These are phyloP conservation scores for Bembecia ichneumoniformis DNA, from an alignment of 2,888 invertebrate genomes.

Conservation along the genomic window DNA sequence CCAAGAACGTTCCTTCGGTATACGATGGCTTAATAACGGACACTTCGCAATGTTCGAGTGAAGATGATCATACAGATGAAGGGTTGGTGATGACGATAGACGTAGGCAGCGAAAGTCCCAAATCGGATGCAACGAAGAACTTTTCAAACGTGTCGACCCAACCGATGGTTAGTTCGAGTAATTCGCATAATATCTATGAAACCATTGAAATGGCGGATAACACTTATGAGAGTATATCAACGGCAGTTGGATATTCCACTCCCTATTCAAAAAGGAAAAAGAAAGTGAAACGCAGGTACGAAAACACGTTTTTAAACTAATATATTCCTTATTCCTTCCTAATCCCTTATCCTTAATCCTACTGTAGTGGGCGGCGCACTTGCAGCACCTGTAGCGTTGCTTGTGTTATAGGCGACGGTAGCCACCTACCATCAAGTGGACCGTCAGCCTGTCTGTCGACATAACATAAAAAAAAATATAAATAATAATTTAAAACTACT, in stretches of 20 bases:
- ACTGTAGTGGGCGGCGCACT: too few relatives aligned
- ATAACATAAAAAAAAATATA: too few relatives aligned
- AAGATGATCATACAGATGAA: slow-evolving; percentile 39
- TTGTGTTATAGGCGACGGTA: too few relatives aligned
- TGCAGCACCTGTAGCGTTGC: too few relatives aligned
- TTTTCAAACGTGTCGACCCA: slow-evolving; percentile 41
- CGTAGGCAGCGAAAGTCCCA: slow-evolving; percentile 36
- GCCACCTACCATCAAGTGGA: too few relatives aligned
- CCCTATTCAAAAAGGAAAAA: slow-evolving; percentile 46
- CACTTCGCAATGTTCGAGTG: slow-evolving; percentile 45
- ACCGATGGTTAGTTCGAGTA: slow-evolving; percentile 30
- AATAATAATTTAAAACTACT: too few relatives aligned
- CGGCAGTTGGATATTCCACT: slow-evolving; percentile 35
- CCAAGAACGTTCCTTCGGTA: slow-evolving; percentile 16
- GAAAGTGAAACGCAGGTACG: slow-evolving; percentile 34
- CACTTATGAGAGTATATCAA: slow-evolving; percentile 25
- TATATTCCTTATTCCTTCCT: too few relatives aligned
- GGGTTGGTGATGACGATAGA: slow-evolving; percentile 58
- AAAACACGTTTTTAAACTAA: background rate
- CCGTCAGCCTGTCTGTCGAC: too few relatives aligned
- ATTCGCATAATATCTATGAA: slow-evolving; percentile 33
- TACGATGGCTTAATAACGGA: slow-evolving; percentile 26
- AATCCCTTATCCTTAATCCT: too few relatives aligned
- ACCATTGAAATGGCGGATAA: slow-evolving; percentile 41
- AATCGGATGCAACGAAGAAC: slow-evolving; percentile 28